Conservation (phyloP, 2,888 invertebrate genomes). For the Catocala sponsa region DNA sequence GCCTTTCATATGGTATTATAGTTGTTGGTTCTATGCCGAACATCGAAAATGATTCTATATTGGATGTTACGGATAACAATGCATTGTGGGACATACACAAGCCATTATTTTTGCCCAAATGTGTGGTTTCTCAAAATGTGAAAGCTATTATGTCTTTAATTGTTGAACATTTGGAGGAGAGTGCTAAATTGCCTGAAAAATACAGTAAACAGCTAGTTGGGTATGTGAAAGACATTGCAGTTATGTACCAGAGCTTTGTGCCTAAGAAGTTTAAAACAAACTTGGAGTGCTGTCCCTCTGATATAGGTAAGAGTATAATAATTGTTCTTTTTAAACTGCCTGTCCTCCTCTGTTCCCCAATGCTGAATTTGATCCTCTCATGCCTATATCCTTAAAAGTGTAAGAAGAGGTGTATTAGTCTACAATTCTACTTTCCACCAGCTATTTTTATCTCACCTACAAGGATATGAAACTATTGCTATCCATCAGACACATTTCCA, state of each 20-base stretch:
- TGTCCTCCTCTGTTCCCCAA: too few relatives aligned
- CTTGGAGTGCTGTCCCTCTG: slow-evolving; percentile 77
- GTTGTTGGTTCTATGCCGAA: slow-evolving; percentile 63
- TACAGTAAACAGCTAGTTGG: slow-evolving; percentile 73
- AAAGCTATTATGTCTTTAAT: slow-evolving; percentile 74
- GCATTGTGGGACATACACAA: slow-evolving; percentile 69
- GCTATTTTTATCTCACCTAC: too few relatives aligned
- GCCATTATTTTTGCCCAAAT: slow-evolving; percentile 78
- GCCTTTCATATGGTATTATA: slow-evolving; percentile 72
- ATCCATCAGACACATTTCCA: too few relatives aligned
- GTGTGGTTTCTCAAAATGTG: slow-evolving; percentile 79
- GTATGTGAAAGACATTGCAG: slow-evolving; percentile 78
- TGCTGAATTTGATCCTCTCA: too few relatives aligned
- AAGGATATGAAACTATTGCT: too few relatives aligned
- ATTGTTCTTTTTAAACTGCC: too few relatives aligned
- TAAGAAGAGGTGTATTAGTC: too few relatives aligned
- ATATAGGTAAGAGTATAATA: slow-evolving; percentile 73
- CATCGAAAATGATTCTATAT: slow-evolving; percentile 62
- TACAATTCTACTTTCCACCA: too few relatives aligned
- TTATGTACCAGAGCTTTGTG: slow-evolving; percentile 80
- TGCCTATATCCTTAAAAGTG: too few relatives aligned
- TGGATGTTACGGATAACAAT: slow-evolving; percentile 65
- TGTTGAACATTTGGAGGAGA: slow-evolving; percentile 77
- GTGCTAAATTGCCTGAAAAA: slow-evolving; percentile 72
- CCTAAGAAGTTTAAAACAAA: slow-evolving; percentile 79